These are phyloP conservation scores for Lottia gigantea DNA, from an alignment of 2,888 invertebrate species.

Conservation along the genomic window DNA sequence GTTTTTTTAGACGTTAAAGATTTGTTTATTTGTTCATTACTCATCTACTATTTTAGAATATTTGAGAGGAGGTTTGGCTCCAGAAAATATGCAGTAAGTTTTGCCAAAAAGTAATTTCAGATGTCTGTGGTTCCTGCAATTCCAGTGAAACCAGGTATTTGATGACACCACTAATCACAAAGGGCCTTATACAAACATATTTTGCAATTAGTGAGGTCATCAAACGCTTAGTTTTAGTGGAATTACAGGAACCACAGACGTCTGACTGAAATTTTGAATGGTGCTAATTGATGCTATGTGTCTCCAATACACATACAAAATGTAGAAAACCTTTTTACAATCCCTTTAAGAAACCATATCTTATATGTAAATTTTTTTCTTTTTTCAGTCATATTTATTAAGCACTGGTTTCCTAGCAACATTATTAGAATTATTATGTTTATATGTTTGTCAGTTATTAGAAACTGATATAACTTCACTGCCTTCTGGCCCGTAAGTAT, in stretches of 20 bases:
- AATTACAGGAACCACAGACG: too few species aligned
- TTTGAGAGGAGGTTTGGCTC: constrained; percentile 73
- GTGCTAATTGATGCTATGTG: too few species aligned
- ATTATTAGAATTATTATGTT: constrained; percentile 66
- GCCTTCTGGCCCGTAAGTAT: constrained; percentile 71
- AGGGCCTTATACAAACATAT: too few species aligned
- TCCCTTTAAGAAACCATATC: background rate
- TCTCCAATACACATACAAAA: too few species aligned
- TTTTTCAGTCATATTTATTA: constrained; percentile 67
- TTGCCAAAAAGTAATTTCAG: too few species aligned
- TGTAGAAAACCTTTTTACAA: background rate
- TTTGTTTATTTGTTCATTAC: constrained; percentile 70
- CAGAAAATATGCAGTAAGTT: constrained; percentile 70
- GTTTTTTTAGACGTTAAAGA: constrained; percentile 72
- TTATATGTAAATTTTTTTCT: constrained; percentile 15
- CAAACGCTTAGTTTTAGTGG: too few species aligned
- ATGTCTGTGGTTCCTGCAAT: too few species aligned
- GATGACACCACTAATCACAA: too few species aligned
- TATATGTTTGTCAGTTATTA: constrained; percentile 62
- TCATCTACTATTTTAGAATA: constrained; percentile 72
- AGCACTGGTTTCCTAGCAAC: constrained; percentile 68
- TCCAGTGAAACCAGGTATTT: too few species aligned
- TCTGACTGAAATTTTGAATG: background rate
- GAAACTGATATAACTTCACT: constrained; percentile 66
- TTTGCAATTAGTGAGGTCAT: too few species aligned